Percentiles rank a stretch among this genome's conserved stretches.
phyloP scores from a whole-genome alignment of 37 sponge, comb jelly and placozoan genomes.

The Chondrilla cf. caribensis region DNA sequence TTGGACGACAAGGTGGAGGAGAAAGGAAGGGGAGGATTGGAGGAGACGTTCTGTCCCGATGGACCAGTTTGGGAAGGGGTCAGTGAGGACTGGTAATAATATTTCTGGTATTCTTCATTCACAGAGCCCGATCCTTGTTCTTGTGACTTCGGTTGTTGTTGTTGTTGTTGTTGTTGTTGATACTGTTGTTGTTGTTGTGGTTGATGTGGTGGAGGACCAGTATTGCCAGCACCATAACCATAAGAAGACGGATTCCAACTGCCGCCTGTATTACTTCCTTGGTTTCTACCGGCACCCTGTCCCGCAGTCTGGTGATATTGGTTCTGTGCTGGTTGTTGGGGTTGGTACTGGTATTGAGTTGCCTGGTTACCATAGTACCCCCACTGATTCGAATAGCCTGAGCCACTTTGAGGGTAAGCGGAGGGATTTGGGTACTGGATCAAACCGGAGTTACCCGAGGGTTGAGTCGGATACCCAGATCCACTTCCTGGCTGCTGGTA shows the following conservation, averaged over 20 bases:
- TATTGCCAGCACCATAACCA: neutral
- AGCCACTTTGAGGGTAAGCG: neutral
- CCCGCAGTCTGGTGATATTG: too few relatives aligned
- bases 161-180: too few relatives aligned
- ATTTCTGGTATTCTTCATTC: neutral
- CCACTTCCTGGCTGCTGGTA: neutral
- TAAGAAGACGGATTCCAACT: neutral
- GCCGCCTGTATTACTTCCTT: too few relatives aligned
- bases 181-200: neutral
- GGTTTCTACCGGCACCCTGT: too few relatives aligned
- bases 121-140: too few relatives aligned
- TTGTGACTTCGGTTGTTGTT: too few relatives aligned
- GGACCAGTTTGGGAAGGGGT: neutral
- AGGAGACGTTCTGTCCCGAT: neutral
- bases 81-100: slow-evolving; percentile 19
- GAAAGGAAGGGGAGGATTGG: neutral
- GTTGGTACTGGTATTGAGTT: too few relatives aligned
- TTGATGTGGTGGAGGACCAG: neutral
- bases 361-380: too few relatives aligned
- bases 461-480: neutral
- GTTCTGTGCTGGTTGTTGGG: too few relatives aligned
- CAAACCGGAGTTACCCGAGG: neutral
- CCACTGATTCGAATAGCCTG: too few relatives aligned
- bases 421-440: neutral
- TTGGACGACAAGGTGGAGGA: neutral